Evolutionary conservation across 2,888 invertebrate genomes (phyloP), one percentile per base, ranked within the genome.

Genomic region (Chymomyza caudatula): DNA sequence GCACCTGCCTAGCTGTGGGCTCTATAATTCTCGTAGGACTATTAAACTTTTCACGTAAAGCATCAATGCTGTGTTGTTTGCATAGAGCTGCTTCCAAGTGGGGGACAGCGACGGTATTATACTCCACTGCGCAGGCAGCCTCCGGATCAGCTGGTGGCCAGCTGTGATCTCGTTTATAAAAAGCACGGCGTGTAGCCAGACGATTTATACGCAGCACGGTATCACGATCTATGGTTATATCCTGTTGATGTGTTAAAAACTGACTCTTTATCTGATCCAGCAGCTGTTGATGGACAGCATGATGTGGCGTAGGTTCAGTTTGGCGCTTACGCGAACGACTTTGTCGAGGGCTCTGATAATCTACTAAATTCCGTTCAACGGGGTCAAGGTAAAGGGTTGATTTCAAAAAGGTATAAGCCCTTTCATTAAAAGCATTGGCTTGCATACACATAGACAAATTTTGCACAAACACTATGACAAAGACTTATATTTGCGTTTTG

Each of bases 191-290:
- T 67, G 88, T 87, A 66, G 90, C 87, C 65, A 88, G 68, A 2
- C 90, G 89, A 79, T 90, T 90, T 75, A 90, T 90, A 77, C 89
- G 89, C 65, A 90, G 71, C 65, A 90, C 90, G 8, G 89, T 89
- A 65, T 90, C 90, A 73, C 90, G 85, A 77, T 90, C 90, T 53
- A 90, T 85, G 69, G 84, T 85, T 52, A 90, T 74, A 51, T 88
- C 87, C 65, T 86, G 84, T 68, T 89, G 89, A 61, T 88, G 87
- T 64, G 78, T 87, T 59, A 82, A 71, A 60, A 86, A 89, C 64
- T 88, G 75, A 51, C 82, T 76, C 77, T 89, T 88, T 76, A 88
- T 87, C 75, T 87, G 87, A 42, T 87, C 78, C 67, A 88, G 69
- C 67, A 88, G 81, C 52, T 87, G 85, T 59, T 89, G 88, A 53